phyloP scores from a whole-genome alignment of 2,888 invertebrate genomes.

The Idaea straminata region DNA sequence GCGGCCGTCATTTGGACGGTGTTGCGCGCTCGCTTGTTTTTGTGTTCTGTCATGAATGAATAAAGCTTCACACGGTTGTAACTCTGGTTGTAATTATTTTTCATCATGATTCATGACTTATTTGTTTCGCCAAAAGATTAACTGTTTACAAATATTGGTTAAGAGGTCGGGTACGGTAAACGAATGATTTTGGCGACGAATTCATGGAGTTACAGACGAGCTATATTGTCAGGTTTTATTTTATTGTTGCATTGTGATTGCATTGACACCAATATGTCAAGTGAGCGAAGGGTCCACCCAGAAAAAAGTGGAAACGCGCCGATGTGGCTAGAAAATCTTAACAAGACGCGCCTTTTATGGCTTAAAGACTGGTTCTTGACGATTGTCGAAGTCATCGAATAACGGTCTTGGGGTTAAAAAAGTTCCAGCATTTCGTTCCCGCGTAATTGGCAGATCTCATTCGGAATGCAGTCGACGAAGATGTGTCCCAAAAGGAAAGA shows the following conservation, averaged over 20 bases:
- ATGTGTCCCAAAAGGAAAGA: slow-evolving; percentile 65
- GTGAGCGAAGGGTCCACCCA: slow-evolving; percentile 42
- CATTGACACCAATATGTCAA: slow-evolving; percentile 72
- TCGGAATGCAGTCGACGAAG: slow-evolving; percentile 69
- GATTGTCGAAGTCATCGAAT: slow-evolving; percentile 68
- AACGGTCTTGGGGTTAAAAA: slow-evolving; percentile 64
- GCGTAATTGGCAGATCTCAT: slow-evolving; percentile 67
- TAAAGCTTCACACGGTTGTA: too few relatives aligned
- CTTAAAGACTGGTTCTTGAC: slow-evolving; percentile 58
- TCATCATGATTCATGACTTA: slow-evolving; percentile 31
- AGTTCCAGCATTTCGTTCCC: slow-evolving; percentile 54
- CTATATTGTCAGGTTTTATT: slow-evolving; percentile 43
- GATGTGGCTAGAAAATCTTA: slow-evolving; percentile 74
- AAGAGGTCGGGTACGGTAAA: slow-evolving; percentile 70
- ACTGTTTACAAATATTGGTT: slow-evolving; percentile 65
- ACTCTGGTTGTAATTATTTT: too few relatives aligned
- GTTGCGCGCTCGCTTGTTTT: too few relatives aligned
- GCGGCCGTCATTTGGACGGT: too few relatives aligned
- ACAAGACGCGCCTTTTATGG: slow-evolving; percentile 59
- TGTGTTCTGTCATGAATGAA: too few relatives aligned
- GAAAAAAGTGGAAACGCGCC: slow-evolving; percentile 61
- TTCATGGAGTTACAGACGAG: slow-evolving; percentile 42
- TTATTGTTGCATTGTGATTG: slow-evolving; percentile 69
- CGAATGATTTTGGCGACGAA: slow-evolving; percentile 27
- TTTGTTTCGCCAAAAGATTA: slow-evolving; percentile 52